A percentile compares a stretch with the other conserved stretches of the same genome.
Evolutionary conservation across 2,888 invertebrate species (phyloP).

Genomic region (Apantesis nais): DNA sequence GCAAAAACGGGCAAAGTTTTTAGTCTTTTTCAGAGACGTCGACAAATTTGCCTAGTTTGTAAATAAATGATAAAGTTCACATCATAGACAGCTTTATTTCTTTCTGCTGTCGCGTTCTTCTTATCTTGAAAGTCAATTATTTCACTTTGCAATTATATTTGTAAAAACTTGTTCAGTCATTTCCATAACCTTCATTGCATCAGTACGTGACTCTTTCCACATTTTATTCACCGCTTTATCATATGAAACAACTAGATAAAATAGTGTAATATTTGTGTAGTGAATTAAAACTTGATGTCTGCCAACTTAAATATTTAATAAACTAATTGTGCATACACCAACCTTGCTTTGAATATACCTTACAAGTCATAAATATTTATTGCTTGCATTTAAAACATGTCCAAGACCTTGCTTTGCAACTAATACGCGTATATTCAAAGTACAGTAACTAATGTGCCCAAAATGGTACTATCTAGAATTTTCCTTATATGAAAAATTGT

Average conservation of each 20-base stretch:
- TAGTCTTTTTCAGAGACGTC: too few species aligned
- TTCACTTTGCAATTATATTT: background rate
- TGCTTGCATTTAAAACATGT: background rate
- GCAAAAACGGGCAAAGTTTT: too few species aligned
- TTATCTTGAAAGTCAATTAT: too few species aligned
- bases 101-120: background rate
- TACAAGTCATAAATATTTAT: background rate
- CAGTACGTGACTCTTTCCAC: background rate
- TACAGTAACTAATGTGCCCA: background rate
- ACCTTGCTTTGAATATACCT: background rate
- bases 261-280: background rate
- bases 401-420: background rate
- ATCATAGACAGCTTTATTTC: background rate
- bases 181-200: background rate
- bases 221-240: slow-evolving; percentile 2
- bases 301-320: slow-evolving; percentile 1
- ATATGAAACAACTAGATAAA: slow-evolving; percentile 2
- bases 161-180: too few species aligned
- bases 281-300: background rate
- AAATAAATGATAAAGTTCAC: background rate
- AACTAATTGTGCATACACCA: background rate
- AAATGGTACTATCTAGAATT: background rate
- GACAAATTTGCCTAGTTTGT: too few species aligned
- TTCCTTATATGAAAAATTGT: background rate
- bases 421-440: background rate